phyloP scores from a whole-genome alignment of 2,888 invertebrate species.

The Tinea trinotella region DNA sequence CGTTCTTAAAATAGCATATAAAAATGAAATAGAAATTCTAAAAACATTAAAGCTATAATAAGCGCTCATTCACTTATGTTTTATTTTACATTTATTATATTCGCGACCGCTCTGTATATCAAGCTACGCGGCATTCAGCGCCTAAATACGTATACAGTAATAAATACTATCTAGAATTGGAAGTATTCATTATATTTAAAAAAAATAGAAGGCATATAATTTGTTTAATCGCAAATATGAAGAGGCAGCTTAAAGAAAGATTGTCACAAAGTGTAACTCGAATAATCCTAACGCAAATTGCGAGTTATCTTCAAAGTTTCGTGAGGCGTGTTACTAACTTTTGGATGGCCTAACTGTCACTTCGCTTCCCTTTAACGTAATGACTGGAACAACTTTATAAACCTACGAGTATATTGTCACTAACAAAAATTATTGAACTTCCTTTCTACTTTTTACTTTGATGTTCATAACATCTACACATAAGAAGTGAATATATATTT shows the following conservation, averaged over 20 bases:
- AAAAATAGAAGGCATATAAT: background rate
- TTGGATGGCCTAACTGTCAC: background rate
- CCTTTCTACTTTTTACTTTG: background rate
- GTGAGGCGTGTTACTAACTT: background rate
- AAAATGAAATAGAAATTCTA: no score
- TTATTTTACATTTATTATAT: no score
- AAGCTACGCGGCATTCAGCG: no score
- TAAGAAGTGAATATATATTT: no score
- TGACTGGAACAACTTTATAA: background rate
- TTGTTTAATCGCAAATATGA: background rate
- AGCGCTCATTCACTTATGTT: no score
- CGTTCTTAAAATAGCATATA: no score
- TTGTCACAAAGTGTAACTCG: slow-evolving; percentile 1
- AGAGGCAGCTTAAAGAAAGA: background rate
- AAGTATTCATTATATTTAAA: background rate
- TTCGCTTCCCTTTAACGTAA: background rate
- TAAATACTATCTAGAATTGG: background rate
- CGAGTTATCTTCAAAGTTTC: background rate
- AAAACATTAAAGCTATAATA: no score
- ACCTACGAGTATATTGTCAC: background rate
- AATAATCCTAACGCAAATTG: slow-evolving; percentile 5
- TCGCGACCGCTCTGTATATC: no score
- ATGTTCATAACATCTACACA: no score
- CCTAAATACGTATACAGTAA: no score
- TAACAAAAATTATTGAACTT: background rate